Conservation (phyloP, 2,888 invertebrate genomes). For the Lucinisca nassula region DNA sequence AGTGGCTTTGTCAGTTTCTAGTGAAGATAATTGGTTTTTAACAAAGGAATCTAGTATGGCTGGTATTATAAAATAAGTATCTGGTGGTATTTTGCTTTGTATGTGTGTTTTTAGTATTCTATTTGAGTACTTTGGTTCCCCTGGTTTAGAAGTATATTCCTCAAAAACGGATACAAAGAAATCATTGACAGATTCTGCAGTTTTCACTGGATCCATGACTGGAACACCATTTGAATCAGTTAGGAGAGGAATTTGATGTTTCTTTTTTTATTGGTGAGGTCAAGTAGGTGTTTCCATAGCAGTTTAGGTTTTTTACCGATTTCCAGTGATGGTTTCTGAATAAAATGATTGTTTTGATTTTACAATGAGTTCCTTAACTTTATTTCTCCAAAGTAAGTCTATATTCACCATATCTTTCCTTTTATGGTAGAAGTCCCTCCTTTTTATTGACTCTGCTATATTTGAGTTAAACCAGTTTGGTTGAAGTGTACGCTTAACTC, state of each 20-base stretch:
- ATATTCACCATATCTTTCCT: neutral
- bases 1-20: neutral
- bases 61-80: neutral
- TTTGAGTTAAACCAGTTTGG: neutral
- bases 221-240: neutral
- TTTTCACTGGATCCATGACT: neutral
- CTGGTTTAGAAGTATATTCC: neutral
- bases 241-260: neutral
- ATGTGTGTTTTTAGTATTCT: neutral
- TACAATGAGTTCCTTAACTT: neutral
- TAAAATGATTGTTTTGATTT: neutral
- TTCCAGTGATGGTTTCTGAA: neutral
- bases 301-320: neutral
- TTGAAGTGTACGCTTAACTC: slow-evolving; percentile 15
- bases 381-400: neutral
- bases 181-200: neutral
- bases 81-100: neutral
- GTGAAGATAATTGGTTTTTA: neutral
- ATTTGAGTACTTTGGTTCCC: neutral
- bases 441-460: neutral
- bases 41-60: neutral
- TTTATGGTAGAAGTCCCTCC: neutral
- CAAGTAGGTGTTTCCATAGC: neutral
- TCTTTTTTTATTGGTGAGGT: neutral
- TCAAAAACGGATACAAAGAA: neutral